Evolutionary conservation across 2,888 invertebrate genomes (phyloP), one percentile per base, ranked within the genome.

Genomic region (Sipha maydis): DNA sequence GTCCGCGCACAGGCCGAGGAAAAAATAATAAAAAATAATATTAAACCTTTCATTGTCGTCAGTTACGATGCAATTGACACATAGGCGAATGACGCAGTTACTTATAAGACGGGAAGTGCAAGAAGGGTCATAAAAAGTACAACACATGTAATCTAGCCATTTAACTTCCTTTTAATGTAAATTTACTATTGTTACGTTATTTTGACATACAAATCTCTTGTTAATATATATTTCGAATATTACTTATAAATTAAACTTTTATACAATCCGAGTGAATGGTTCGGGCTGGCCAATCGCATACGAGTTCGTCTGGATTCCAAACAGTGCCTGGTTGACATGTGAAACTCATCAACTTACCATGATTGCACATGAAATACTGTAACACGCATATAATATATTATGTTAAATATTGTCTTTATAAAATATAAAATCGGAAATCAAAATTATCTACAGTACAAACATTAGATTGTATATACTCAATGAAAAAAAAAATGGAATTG

Each of bases 351-450:
- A 95, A 94, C 91, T 95, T 94, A 9, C 96, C 96, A 91, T 96
- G 95, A 38, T 96, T 95, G 91, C 97, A 97, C 89, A 96, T 95
- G 93, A 96, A 97, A 91, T 97, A 97, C 96, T 97, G 92, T 78
- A 92, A 69, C 48, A 48, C 54, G 34, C 69, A 89, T 28, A 71
- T 48, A 48, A 28, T 82, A 38, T 28, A n/a, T 8, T 34, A 79
- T 34, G 21, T 25, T 56, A 41, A 11, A 56, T 14, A 56, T 56
- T 56, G 8, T 56, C 11, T 14, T 17, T 17, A 19, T 21, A 56
- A 56, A 56, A 56, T 19, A 56, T 56, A 56, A 56, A 56, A 4
- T 3, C 11, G 3, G 3, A 8, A 61, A 9, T 25, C 25, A 25
- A 25, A 61, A 7, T 7, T 7, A 41, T 11, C 41, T 11, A 41